A percentile compares a stretch with the other conserved stretches of the same genome.
These are phyloP conservation scores for Platycnemis pennipes DNA, from an alignment of 2,888 invertebrate genomes.

Conservation along the genomic window DNA sequence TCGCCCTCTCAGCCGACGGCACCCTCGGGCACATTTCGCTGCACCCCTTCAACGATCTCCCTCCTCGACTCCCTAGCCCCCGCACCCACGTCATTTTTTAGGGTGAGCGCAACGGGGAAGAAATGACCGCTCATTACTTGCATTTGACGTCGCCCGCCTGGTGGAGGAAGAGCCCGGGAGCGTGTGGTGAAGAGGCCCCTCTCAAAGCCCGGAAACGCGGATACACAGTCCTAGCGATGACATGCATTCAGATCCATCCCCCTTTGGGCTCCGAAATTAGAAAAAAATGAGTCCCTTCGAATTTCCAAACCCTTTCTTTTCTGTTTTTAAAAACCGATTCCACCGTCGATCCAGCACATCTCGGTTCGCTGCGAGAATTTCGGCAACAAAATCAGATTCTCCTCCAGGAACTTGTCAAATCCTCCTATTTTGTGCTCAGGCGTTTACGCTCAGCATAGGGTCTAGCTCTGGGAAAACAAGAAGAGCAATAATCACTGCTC, in stretches of 20 bases:
- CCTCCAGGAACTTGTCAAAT: neutral
- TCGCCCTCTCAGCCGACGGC: neutral
- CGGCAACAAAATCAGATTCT: neutral
- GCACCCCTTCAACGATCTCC: neutral
- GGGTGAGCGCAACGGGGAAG: neutral
- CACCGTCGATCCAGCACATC: neutral
- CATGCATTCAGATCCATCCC: neutral
- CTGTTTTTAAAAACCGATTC: neutral
- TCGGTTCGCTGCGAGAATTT: neutral
- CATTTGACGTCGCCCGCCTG: conserved; percentile 54
- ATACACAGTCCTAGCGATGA: neutral
- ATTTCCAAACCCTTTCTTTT: neutral
- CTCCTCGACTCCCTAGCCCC: neutral
- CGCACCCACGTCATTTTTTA: conserved; percentile 30
- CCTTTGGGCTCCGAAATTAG: neutral
- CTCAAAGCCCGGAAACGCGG: neutral
- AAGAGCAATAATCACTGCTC: too few species aligned
- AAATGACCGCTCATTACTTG: conserved; percentile 65
- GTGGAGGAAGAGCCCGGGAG: neutral
- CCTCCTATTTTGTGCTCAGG: too few species aligned
- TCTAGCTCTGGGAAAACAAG: too few species aligned
- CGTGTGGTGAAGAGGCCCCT: too few species aligned
- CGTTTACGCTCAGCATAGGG: too few species aligned
- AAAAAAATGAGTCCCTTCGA: neutral
- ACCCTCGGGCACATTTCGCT: conserved; percentile 26